phyloP scores from a whole-genome alignment of 2,888 invertebrate species.

The Mimumesa dahlbomi region DNA sequence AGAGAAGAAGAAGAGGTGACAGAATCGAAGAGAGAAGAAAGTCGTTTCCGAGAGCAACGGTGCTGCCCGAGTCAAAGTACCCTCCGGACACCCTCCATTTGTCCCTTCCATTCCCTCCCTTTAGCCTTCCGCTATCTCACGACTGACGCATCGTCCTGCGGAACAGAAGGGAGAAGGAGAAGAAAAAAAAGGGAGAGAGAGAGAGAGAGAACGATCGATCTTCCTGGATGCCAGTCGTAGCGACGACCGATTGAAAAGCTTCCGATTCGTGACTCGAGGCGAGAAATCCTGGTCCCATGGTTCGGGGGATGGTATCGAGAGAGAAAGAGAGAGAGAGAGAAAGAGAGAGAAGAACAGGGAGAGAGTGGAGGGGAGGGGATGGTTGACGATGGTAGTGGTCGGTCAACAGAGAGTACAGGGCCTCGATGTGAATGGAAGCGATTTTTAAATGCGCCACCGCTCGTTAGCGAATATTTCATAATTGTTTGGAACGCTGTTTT shows the following conservation, averaged over 20 bases:
- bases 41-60: slow-evolving; percentile 59
- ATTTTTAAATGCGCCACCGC: slow-evolving; percentile 37
- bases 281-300: slow-evolving; percentile 46
- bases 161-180: slow-evolving; percentile 40
- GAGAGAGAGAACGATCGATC: slow-evolving; percentile 59
- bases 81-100: slow-evolving; percentile 66
- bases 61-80: slow-evolving; percentile 59
- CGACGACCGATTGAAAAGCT: slow-evolving; percentile 65
- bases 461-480: neutral
- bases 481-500: neutral
- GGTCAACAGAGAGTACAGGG: slow-evolving; percentile 35
- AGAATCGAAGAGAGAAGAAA: slow-evolving; percentile 1
- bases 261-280: slow-evolving; percentile 62
- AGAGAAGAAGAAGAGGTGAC: slow-evolving; percentile 18
- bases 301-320: slow-evolving; percentile 4
- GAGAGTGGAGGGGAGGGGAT: no score
- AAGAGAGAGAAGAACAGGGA: no score
- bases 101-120: slow-evolving; percentile 59
- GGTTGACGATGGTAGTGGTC: no score
- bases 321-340: no score
- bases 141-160: slow-evolving; percentile 62
- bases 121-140: slow-evolving; percentile 55
- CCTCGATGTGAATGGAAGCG: slow-evolving; percentile 12
- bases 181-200: slow-evolving; percentile 21
- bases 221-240: slow-evolving; percentile 61